Conservation (phyloP, 2,113 vertebrate species). For the Ailuropoda melanoleuca region DNA sequence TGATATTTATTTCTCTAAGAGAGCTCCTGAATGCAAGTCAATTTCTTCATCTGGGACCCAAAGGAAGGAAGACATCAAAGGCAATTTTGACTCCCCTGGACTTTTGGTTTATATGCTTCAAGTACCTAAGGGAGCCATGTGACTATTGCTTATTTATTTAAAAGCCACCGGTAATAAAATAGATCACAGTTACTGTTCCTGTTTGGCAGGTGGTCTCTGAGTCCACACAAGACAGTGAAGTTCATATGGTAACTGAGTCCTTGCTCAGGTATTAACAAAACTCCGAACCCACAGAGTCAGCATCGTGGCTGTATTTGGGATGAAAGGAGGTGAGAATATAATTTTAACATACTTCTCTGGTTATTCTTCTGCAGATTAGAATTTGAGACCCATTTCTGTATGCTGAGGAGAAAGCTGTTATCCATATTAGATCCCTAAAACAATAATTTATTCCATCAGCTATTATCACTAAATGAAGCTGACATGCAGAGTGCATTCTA, state of each 20-base stretch:
- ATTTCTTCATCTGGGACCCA: neutral
- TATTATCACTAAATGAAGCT: neutral
- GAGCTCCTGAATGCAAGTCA: neutral
- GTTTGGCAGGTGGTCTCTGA: neutral
- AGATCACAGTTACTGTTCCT: neutral
- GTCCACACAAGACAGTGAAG: neutral
- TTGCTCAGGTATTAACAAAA: neutral
- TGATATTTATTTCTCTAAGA: neutral
- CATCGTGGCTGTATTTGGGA: neutral
- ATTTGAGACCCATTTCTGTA: neutral
- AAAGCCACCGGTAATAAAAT: neutral
- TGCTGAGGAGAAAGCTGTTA: neutral
- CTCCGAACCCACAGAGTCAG: neutral
- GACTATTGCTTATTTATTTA: neutral
- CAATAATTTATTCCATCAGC: neutral
- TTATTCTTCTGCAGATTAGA: neutral
- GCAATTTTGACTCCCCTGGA: neutral
- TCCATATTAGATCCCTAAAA: neutral
- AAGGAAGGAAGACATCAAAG: neutral
- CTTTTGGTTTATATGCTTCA: neutral
- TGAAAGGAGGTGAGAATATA: neutral
- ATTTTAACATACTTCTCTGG: neutral
- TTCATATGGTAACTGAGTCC: neutral
- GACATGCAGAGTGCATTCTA: neutral
- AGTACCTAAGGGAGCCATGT: neutral